Percentiles rank a stretch among this genome's conserved stretches.
These are phyloP conservation scores for Drosophila trapezifrons DNA, from an alignment of 1,140 invertebrate genomes.

Conservation along the genomic window DNA sequence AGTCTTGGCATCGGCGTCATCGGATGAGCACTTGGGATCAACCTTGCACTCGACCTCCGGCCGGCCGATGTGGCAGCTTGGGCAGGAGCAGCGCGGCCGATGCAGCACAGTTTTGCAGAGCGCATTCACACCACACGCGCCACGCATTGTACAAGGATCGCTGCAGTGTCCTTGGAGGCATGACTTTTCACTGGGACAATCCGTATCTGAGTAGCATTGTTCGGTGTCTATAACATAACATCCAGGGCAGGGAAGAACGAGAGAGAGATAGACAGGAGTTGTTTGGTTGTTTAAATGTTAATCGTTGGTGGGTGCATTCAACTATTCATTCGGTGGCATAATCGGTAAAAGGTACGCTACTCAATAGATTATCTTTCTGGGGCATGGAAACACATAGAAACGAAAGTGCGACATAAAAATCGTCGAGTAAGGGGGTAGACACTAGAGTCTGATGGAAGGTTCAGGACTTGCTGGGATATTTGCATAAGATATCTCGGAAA, in stretches of 20 bases:
- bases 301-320: conserved; percentile 76
- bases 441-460: conserved; percentile 43
- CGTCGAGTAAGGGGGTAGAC: conserved; percentile 27
- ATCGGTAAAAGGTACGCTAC: conserved; percentile 54
- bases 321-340: conserved; percentile 65
- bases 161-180: conserved; percentile 94
- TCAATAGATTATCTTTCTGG: conserved; percentile 37
- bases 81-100: conserved; percentile 93
- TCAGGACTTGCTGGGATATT: conserved; percentile 20
- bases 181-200: conserved; percentile 95
- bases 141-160: conserved; percentile 94
- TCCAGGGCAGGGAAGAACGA: conserved; percentile 74
- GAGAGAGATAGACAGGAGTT: conserved; percentile 82
- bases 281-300: conserved; percentile 78
- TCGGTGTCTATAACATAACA: conserved; percentile 87
- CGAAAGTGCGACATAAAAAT: conserved; percentile 58
- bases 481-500: conserved; percentile 27
- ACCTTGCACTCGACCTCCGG: conserved; percentile 90
- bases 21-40: conserved; percentile 89
- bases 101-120: conserved; percentile 93
- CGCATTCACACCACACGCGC: conserved; percentile 94
- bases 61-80: conserved; percentile 93
- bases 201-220: conserved; percentile 94
- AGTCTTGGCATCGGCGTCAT: conserved; percentile 85
- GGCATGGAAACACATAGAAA: conserved; percentile 27